Base-by-base conservation (phyloP, 2,888 invertebrate species). In the Scaeva pyrastri region DNA sequence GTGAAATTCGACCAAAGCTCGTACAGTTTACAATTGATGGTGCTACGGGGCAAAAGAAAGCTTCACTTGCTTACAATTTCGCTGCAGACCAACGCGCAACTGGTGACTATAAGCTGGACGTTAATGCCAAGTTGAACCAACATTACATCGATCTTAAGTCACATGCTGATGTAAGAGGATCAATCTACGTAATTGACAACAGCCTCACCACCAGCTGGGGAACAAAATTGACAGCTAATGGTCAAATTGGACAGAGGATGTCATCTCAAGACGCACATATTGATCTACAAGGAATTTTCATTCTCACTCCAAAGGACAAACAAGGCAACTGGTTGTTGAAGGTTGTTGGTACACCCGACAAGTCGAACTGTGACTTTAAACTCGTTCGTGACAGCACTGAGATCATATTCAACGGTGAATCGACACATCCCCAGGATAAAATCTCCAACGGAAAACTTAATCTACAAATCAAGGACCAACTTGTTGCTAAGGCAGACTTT, bases 401-500 rank as follows among this genome's bases (percentile, higher is more conserved):
- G 3, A 41, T 91, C 0, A 36, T 91, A 0, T 73, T 89, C 3
- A 89, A 71, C n/a, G 88, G 88, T 23, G 92, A 93, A 23, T 87
- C 90, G 1, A 90, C 90, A 43, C 91, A 91, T 78, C 91, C 91
- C 0, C 90, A 90, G 39, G 91, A 91, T 43, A 92, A 91, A 68
- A 58, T 90, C 3, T 93, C 92, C 1, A 93, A 91, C 62, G 90
- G 90, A 2, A 91, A 91, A 83, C 19, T 96, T 0, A 95, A 94
- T 87, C 90, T 96, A 0, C 89, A 92, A 8, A 88, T 96, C 0
- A 95, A 95, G 88, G 94, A 95, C 86, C 90, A 94, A 0, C 88
- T 97, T 41, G 91, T 93, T 0, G 94, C 95, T 0, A 94, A 94
- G 43, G 96, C 95, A 5, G 94, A 96, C 88, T 95, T 95, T 88